Percentiles rank a stretch among this genome's conserved stretches.
Evolutionary conservation across 2,113 vertebrate species (phyloP).

Genomic region (Uropsilus gracilis): DNA sequence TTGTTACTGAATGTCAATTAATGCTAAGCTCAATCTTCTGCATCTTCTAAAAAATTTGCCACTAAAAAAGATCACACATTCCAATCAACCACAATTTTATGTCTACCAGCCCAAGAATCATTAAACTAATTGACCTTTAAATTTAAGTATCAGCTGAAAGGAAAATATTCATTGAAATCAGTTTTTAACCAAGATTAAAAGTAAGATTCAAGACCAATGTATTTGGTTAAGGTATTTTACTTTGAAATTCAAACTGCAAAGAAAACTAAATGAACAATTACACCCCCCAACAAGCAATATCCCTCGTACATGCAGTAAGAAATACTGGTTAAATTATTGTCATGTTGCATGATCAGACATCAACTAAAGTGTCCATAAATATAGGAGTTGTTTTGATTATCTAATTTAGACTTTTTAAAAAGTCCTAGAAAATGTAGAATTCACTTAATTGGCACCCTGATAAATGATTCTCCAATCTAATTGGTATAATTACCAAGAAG

Average conservation of each 20-base stretch:
- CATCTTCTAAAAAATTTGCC: conserved; percentile 38
- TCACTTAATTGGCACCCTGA: conserved; percentile 72
- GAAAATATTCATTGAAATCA: conserved; percentile 32
- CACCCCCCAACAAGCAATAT: background rate
- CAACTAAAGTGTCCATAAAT: conserved; percentile 41
- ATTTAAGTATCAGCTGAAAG: conserved; percentile 7
- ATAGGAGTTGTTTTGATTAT: conserved; percentile 19
- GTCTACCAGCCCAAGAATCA: conserved; percentile 10
- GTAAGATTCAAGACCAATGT: background rate
- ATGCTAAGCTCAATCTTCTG: background rate
- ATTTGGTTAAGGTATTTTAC: background rate
- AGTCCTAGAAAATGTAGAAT: conserved; percentile 50
- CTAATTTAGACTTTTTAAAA: conserved; percentile 57
- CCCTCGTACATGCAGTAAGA: background rate
- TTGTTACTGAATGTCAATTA: conserved; percentile 30
- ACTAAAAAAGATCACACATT: conserved; percentile 25
- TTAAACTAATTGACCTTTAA: conserved; percentile 63
- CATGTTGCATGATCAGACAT: conserved; percentile 38
- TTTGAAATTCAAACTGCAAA: conserved; percentile 25
- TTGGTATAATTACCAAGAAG: conserved; percentile 74
- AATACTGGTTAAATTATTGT: conserved; percentile 39
- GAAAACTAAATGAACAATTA: background rate
- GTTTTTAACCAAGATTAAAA: conserved; percentile 57
- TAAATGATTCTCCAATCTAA: conserved; percentile 72
- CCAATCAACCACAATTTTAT: conserved; percentile 14